These are phyloP conservation scores for Palythoa grandiflora DNA, from an alignment of 92 coral and sea anemone genomes.

Conservation along the genomic window DNA sequence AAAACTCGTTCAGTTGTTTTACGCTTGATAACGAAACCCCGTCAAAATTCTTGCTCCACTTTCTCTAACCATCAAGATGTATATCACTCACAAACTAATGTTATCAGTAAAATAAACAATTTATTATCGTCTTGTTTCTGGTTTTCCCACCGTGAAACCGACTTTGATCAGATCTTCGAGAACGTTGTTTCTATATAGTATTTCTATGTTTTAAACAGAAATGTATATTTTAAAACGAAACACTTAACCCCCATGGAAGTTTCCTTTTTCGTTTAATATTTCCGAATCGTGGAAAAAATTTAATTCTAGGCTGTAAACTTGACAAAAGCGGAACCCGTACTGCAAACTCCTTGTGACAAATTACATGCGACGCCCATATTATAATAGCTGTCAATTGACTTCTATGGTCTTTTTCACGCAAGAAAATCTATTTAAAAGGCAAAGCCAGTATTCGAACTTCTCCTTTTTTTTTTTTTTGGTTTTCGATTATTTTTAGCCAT, in stretches of 20 bases:
- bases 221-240: background rate
- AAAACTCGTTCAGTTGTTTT: background rate
- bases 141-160: background rate
- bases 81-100: no score
- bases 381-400: background rate
- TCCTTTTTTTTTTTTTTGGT: background rate
- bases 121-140: background rate
- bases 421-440: no score
- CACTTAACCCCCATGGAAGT: slow-evolving; percentile 3
- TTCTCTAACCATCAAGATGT: no score
- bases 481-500: background rate
- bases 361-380: slow-evolving; percentile 13
- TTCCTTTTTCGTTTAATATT: slow-evolving; percentile 32
- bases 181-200: background rate
- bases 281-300: slow-evolving; percentile 19
- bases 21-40: no score
- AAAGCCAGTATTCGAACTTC: background rate
- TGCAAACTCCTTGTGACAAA: background rate
- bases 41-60: no score
- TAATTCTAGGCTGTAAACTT: background rate
- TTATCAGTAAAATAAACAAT: no score
- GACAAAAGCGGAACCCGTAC: slow-evolving; percentile 18
- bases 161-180: background rate
- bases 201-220: background rate
- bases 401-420: background rate